phyloP scores from a whole-genome alignment of 92 coral and sea anemone genomes.

The Zoanthus sansibaricus region DNA sequence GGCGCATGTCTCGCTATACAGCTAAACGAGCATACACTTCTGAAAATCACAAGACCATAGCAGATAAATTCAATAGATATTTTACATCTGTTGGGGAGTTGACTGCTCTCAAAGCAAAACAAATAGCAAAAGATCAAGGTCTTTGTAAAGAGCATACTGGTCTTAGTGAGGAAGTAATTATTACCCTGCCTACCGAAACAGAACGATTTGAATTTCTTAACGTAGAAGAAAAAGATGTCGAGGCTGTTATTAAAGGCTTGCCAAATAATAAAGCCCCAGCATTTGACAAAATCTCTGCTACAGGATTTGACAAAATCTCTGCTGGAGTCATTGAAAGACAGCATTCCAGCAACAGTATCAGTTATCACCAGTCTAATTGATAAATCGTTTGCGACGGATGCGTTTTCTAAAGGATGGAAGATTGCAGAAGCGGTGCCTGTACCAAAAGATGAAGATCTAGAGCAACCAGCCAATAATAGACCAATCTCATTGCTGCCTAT shows the following conservation, averaged over 20 bases:
- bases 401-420: conserved; percentile 55
- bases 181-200: conserved; percentile 26
- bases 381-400: conserved; percentile 27
- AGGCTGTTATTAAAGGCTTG: too few species aligned
- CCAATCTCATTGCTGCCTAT: too few species aligned
- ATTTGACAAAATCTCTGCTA: too few species aligned
- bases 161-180: neutral
- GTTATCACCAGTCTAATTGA: conserved; percentile 44
- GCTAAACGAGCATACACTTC: too few species aligned
- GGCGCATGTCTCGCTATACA: conserved; percentile 27
- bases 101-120: conserved; percentile 19
- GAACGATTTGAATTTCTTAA: neutral
- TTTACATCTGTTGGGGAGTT: conserved; percentile 63
- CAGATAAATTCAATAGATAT: neutral
- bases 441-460: conserved; percentile 37
- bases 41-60: too few species aligned
- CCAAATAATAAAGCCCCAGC: too few species aligned
- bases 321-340: conserved; percentile 58
- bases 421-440: conserved; percentile 38
- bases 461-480: too few species aligned
- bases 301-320: too few species aligned
- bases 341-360: conserved; percentile 28
- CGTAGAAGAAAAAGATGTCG: too few species aligned
- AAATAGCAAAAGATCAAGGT: too few species aligned
- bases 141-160: too few species aligned